Conservation (phyloP, 2,797 vertebrate genomes). For the Sciaenops ocellatus region DNA sequence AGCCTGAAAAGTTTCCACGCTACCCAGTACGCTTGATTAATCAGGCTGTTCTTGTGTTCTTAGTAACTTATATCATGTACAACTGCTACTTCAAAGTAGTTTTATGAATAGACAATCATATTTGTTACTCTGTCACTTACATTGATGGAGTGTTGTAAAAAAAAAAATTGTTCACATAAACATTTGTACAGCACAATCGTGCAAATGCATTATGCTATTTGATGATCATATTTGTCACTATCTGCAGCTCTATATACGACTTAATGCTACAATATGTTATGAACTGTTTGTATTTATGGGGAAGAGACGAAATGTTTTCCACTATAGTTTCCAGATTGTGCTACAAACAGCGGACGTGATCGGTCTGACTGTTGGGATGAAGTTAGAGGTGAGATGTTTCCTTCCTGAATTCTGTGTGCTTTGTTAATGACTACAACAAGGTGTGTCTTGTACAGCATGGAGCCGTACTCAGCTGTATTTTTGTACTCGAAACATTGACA, state of each 20-base stretch:
- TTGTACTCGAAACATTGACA: conserved; percentile 88
- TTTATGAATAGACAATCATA: conserved; percentile 72
- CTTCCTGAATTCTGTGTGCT: conserved; percentile 37
- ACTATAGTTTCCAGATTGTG: conserved; percentile 32
- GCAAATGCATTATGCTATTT: conserved; percentile 43
- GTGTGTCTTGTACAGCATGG: conserved; percentile 45
- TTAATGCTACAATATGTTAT: conserved; percentile 35
- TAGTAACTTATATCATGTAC: conserved; percentile 39
- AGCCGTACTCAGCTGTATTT: conserved; percentile 83
- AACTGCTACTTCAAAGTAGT: conserved; percentile 39
- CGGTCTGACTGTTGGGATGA: conserved; percentile 12
- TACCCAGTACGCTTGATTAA: conserved; percentile 27
- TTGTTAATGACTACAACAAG: conserved; percentile 29
- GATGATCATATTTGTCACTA: conserved; percentile 37
- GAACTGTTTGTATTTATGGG: conserved; percentile 56
- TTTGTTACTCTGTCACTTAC: conserved; percentile 58
- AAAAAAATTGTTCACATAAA: conserved; percentile 21
- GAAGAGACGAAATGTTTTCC: conserved; percentile 21
- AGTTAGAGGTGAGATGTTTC: conserved; percentile 20
- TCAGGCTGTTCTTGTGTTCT: conserved; percentile 32
- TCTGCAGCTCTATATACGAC: conserved; percentile 41
- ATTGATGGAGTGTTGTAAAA: conserved; percentile 49
- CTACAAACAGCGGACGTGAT: conserved; percentile 20
- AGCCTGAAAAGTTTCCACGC: conserved; percentile 32
- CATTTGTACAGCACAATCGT: conserved; percentile 56